These are phyloP conservation scores for Drosophila kikkawai DNA, from an alignment of 1,140 invertebrate genomes.

Conservation along the genomic window DNA sequence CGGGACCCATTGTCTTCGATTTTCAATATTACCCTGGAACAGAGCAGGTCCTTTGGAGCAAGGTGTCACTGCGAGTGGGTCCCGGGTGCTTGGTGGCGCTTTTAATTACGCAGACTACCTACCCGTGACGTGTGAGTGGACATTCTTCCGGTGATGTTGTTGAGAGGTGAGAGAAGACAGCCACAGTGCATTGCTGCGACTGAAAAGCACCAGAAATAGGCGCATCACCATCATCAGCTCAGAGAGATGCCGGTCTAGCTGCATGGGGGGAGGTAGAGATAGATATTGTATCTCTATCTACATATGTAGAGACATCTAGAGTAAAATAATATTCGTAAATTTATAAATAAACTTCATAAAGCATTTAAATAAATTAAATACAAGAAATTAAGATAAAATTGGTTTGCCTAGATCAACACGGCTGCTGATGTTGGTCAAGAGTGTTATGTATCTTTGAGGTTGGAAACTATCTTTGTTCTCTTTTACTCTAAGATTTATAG, in stretches of 20 bases:
- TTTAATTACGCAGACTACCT: slow-evolving; percentile 17
- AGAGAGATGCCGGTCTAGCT: slow-evolving; percentile 9
- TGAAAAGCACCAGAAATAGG: slow-evolving; percentile 43
- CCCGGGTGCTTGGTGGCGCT: slow-evolving; percentile 9
- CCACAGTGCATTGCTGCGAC: slow-evolving; percentile 20
- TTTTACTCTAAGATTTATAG: background rate
- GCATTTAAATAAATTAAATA: background rate
- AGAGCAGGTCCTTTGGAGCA: background rate
- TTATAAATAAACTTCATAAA: background rate
- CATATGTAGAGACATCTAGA: background rate
- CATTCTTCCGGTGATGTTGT: slow-evolving; percentile 32
- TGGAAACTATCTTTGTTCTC: background rate
- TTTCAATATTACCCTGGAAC: slow-evolving; percentile 37
- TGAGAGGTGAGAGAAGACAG: slow-evolving; percentile 22
- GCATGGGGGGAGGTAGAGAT: background rate
- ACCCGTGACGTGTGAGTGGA: slow-evolving; percentile 32
- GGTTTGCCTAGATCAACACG: background rate
- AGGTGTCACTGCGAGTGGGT: slow-evolving; percentile 11
- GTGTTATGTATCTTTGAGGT: background rate
- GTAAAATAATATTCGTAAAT: too few species aligned
- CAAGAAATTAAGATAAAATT: background rate
- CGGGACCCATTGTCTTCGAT: slow-evolving; percentile 57
- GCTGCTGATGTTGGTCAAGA: background rate
- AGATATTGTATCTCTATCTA: background rate
- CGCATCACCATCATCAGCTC: slow-evolving; percentile 4